Evolutionary conservation across 2,797 vertebrate genomes (phyloP).

Genomic region (Neomorphus geoffroyi): DNA sequence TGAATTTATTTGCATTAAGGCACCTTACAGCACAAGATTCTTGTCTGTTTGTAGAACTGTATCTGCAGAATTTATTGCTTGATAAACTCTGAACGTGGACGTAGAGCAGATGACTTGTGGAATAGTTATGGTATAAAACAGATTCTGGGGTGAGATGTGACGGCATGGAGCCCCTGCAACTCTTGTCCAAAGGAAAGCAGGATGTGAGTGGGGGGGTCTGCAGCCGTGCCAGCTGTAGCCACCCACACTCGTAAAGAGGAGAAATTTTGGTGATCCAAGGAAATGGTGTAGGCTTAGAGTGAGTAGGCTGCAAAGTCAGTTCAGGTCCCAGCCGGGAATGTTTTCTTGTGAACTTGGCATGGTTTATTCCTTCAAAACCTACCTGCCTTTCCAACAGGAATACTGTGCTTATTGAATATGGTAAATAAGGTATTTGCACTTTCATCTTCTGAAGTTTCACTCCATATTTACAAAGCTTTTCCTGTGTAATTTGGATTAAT

Average conservation of each 20-base stretch:
- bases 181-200: neutral
- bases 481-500: slow-evolving; percentile 4
- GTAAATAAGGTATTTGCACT: neutral
- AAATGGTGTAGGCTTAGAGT: neutral
- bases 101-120: neutral
- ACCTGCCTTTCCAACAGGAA: neutral
- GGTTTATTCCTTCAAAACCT: neutral
- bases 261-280: neutral
- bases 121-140: neutral
- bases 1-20: neutral
- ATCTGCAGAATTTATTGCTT: neutral
- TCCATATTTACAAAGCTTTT: neutral
- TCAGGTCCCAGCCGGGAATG: fast-evolving
- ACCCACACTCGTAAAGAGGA: fast-evolving
- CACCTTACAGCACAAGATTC: neutral
- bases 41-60: neutral
- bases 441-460: neutral
- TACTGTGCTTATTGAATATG: neutral
- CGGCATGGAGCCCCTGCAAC: fast-evolving
- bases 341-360: neutral
- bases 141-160: fast-evolving
- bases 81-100: fast-evolving
- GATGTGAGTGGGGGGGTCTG: fast-evolving
- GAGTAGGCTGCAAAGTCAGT: neutral
- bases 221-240: neutral